Conservation (phyloP, 2,888 invertebrate genomes). For the Eurois occulta region DNA sequence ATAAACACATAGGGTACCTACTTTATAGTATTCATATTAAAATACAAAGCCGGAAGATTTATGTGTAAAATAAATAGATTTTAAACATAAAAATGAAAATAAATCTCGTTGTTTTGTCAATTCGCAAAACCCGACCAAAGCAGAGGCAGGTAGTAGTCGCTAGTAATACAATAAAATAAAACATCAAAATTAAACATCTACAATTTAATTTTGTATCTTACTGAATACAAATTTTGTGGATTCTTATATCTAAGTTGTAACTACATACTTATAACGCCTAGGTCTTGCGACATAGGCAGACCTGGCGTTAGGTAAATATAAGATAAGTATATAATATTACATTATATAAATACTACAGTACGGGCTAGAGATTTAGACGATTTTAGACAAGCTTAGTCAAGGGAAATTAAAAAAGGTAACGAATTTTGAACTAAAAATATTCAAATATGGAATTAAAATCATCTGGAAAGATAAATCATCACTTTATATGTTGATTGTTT, state of each 20-base stretch:
- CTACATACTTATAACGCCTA: slow-evolving; percentile 54
- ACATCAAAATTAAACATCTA: slow-evolving; percentile 68
- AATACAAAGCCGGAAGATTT: too few relatives aligned
- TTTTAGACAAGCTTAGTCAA: slow-evolving; percentile 49
- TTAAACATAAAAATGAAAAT: not conserved
- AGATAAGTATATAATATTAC: slow-evolving; percentile 40
- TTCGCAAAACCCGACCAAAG: not conserved
- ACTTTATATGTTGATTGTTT: not conserved
- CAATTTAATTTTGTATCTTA: slow-evolving; percentile 76
- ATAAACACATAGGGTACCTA: too few relatives aligned
- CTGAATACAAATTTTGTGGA: slow-evolving; percentile 80
- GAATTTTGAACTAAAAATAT: not conserved
- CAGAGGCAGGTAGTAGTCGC: not conserved
- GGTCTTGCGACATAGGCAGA: slow-evolving; percentile 17
- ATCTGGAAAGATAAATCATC: not conserved
- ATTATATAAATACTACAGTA: slow-evolving; percentile 61
- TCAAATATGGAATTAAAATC: not conserved
- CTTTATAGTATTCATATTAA: too few relatives aligned
- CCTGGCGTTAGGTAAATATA: slow-evolving; percentile 33
- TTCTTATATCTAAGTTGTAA: slow-evolving; percentile 55
- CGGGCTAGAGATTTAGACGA: slow-evolving; percentile 26
- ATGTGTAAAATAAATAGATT: not conserved
- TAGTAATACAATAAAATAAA: slow-evolving; percentile 51
- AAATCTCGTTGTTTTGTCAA: not conserved
- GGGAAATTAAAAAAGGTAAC: not conserved